Evolutionary conservation across 2,113 vertebrate genomes (phyloP), one percentile per base, ranked within the genome.

Genomic region (Rhynchomys soricoides): DNA sequence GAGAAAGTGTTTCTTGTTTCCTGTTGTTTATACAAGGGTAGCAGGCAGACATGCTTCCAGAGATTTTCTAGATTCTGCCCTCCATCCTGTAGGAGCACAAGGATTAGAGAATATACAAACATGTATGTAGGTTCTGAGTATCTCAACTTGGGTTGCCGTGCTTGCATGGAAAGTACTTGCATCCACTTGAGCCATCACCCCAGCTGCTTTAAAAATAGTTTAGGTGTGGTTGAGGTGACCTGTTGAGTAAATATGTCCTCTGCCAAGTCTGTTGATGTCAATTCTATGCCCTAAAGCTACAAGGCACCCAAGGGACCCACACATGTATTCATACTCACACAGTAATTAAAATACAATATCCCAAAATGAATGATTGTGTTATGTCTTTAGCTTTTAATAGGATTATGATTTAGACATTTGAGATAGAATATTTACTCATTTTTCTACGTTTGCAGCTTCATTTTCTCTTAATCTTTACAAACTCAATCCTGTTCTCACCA

Each of bases 401-500:
- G 22, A 66, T 64, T 73, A 37, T 40, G 70, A 90, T 79, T 71
- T 74, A 34, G 10, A 59, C 11, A 45, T 64, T 11, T 82, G 16
- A 90, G 89, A 45, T 64, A 24, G n/a, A 17, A 59, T 77, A 70
- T 77, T 86, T 19, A 86, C 5, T 52, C 15, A 29, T 4, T 45
- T 59, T 0, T 34, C 9, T 3, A 6, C n/a, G n/a, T 50, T 48
- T 66, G 4, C 64, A 12, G 1, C 13, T 81, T 24, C 0, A 24
- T 40, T 31, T 29, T 94, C n/a, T 89, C 12, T 24, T 24, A 26
- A 22, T 34, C 64, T n/a, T 74, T 7, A 17, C 29, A 11, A 7
- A n/a, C 55, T 55, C 5, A 6, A 22, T 45, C 24, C 37, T 24
- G 26, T 29, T 75, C n/a, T 43, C 7, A 57, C 12, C 1, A 29